phyloP scores from a whole-genome alignment of 2,797 vertebrate genomes.

The Gymnoscopelus microlampas region DNA sequence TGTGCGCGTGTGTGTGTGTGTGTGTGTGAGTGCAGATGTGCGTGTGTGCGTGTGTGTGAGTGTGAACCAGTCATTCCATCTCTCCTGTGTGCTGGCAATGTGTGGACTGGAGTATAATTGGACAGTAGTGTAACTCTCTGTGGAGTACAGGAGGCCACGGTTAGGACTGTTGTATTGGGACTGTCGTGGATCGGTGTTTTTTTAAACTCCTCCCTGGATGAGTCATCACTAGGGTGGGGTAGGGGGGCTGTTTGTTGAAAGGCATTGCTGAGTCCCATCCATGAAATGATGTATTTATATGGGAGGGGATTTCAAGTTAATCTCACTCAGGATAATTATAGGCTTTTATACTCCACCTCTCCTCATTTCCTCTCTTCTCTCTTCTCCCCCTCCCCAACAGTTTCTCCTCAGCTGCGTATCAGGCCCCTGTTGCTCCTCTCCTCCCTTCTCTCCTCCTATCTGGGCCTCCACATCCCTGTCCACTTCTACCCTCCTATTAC shows the following conservation, averaged over 20 bases:
- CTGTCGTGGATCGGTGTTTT: conserved; percentile 54
- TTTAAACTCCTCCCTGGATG: conserved; percentile 62
- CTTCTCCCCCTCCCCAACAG: conserved; percentile 33
- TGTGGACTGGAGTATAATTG: conserved; percentile 60
- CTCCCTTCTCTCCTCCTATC: conserved; percentile 24
- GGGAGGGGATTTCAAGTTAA: conserved; percentile 81
- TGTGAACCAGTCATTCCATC: conserved; percentile 28
- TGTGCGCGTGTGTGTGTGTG: neutral
- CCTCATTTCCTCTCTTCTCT: conserved; percentile 41
- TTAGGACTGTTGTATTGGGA: conserved; percentile 48
- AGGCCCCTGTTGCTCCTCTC: conserved; percentile 30
- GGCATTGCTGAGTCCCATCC: conserved; percentile 47
- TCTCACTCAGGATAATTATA: conserved; percentile 81
- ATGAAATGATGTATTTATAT: conserved; percentile 75
- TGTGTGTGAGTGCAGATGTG: neutral
- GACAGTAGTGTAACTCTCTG: conserved; percentile 53
- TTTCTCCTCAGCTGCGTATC: conserved; percentile 35
- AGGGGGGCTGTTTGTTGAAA: conserved; percentile 36
- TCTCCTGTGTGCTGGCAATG: conserved; percentile 33
- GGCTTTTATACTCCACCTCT: conserved; percentile 60
- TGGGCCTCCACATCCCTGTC: neutral
- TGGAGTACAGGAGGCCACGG: conserved; percentile 50
- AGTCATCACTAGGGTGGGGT: conserved; percentile 53
- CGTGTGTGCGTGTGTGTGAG: neutral
- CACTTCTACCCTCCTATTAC: no score